phyloP scores from a whole-genome alignment of 2,888 invertebrate genomes.

The Sesia bembeciformis region DNA sequence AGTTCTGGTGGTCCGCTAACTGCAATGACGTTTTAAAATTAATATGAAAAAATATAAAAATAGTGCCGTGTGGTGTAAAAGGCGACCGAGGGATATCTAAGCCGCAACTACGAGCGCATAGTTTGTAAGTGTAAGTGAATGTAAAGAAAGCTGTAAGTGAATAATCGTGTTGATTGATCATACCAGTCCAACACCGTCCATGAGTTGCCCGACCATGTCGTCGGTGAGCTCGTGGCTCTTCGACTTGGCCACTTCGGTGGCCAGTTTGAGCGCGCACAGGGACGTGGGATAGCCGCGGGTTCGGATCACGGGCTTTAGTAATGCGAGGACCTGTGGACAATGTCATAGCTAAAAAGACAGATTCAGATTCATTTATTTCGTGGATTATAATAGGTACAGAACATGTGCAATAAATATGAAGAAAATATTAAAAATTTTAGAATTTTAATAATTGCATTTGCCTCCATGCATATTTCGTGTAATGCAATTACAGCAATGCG shows the following conservation, averaged over 20 bases:
- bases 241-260: constrained; percentile 88
- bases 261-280: constrained; percentile 93
- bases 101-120: too few relatives aligned
- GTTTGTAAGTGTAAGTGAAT: too few relatives aligned
- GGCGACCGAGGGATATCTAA: too few relatives aligned
- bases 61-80: background rate
- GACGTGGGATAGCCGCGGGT: constrained; percentile 91
- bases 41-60: background rate
- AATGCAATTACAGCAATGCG: too few relatives aligned
- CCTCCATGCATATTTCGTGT: too few relatives aligned
- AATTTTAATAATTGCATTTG: too few relatives aligned
- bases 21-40: constrained; percentile 32
- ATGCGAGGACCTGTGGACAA: constrained; percentile 68
- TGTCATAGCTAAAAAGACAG: background rate
- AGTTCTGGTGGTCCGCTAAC: constrained; percentile 93
- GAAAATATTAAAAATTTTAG: background rate
- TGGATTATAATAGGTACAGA: too few relatives aligned
- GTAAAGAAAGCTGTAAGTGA: too few relatives aligned
- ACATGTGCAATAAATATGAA: too few relatives aligned
- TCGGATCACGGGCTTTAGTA: constrained; percentile 88
- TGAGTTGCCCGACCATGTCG: constrained; percentile 83
- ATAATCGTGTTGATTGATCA: constrained; percentile 3
- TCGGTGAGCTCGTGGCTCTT: constrained; percentile 82
- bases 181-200: constrained; percentile 92
- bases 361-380: too few relatives aligned